A percentile compares a stretch with the other conserved stretches of the same genome.
Conservation (phyloP, 2,797 vertebrate species). For the Rhinatrema bivittatum region DNA sequence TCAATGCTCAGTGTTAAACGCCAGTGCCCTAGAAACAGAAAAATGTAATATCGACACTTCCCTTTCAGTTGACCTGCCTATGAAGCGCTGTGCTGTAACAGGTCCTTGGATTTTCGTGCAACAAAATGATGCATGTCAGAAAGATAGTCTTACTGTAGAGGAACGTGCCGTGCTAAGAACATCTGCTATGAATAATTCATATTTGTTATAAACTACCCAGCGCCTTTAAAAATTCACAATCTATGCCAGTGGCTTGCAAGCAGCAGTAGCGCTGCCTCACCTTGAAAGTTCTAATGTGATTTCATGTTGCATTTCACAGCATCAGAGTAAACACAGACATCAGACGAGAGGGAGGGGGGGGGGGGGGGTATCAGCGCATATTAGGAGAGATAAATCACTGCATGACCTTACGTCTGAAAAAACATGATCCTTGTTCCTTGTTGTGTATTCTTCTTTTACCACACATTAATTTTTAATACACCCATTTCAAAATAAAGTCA, state of each 20-base stretch:
- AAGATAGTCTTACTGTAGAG: slow-evolving; percentile 43
- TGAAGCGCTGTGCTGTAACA: slow-evolving; percentile 23
- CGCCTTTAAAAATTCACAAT: slow-evolving; percentile 34
- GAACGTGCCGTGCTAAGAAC: slow-evolving; percentile 49
- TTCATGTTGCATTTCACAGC: slow-evolving; percentile 2
- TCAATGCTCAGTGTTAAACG: slow-evolving; percentile 23
- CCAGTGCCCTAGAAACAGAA: slow-evolving; percentile 7
- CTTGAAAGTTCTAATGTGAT: slow-evolving; percentile 21
- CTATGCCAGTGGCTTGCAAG: slow-evolving; percentile 6
- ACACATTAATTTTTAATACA: slow-evolving; percentile 65
- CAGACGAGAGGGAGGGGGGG: slow-evolving; percentile 7
- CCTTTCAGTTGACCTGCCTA: slow-evolving; percentile 33
- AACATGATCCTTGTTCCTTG: slow-evolving; percentile 26
- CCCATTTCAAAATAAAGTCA: slow-evolving; percentile 59
- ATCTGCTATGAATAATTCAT: slow-evolving; percentile 57
- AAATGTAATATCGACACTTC: slow-evolving; percentile 10
- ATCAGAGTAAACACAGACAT: background rate
- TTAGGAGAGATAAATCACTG: slow-evolving; percentile 26
- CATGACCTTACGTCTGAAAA: slow-evolving; percentile 19
- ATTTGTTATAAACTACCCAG: slow-evolving; percentile 41
- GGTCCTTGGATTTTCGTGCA: slow-evolving; percentile 43
- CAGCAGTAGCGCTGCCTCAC: slow-evolving; percentile 12
- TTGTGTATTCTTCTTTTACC: slow-evolving; percentile 43
- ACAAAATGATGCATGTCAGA: slow-evolving; percentile 41
- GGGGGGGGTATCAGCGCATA: too few species aligned